Conservation (phyloP, 2,113 vertebrate species). For the Camelus dromedarius region DNA sequence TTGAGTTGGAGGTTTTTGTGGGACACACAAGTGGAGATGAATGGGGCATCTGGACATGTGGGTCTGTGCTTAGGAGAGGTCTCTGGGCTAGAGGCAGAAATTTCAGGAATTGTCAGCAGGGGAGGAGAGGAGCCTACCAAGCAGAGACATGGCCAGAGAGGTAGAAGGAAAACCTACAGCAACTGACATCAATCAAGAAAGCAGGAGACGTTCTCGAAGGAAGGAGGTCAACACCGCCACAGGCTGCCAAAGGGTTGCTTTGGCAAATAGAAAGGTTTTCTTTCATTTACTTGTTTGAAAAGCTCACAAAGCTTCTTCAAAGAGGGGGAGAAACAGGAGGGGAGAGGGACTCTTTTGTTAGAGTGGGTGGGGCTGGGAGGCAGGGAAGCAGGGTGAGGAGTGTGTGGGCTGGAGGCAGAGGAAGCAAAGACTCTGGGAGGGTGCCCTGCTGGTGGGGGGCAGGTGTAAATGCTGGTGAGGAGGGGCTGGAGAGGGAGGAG, state of each 20-base stretch:
- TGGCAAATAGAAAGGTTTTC: neutral
- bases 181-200: neutral
- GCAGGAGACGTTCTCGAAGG: neutral
- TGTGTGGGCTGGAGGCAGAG: neutral
- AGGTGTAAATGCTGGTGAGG: neutral
- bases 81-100: neutral
- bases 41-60: neutral
- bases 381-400: accelerated
- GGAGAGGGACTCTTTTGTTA: neutral
- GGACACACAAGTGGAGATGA: neutral
- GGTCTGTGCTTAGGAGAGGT: neutral
- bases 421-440: neutral
- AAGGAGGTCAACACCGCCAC: neutral
- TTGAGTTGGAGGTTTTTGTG: neutral
- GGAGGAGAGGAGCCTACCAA: neutral
- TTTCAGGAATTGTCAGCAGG: neutral
- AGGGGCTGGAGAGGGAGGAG: neutral
- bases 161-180: neutral
- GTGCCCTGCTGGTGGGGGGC: neutral
- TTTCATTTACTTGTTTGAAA: neutral
- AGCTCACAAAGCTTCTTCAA: neutral
- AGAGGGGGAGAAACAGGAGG: neutral
- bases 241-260: neutral
- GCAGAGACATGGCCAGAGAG: neutral
- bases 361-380: neutral